Evolutionary conservation across 1,140 invertebrate genomes (phyloP), one percentile per base, ranked within the genome.

Genomic region (Brachystomella parvula): DNA sequence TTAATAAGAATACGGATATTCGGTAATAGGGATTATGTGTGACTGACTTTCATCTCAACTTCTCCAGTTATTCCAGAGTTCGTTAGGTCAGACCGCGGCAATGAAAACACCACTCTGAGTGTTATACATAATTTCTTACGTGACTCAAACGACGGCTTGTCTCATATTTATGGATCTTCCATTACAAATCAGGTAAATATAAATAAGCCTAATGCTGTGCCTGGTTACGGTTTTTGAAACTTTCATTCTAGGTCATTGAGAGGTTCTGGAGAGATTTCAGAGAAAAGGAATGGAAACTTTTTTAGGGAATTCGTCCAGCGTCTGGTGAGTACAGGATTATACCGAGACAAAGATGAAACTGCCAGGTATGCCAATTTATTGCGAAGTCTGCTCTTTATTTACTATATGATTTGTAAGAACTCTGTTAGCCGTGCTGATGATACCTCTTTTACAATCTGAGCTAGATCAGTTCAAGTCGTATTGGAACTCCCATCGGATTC

Each of bases 171-270:
- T 53, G 49, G 49, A 15, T 53, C 49, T 6, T 53, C 49, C 9
- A 53, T 53, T n/a, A 53, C 49, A 53, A 53, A 53, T 24, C 49
- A 53, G 24, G 49, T 53, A 53, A 53, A 21, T 26, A 24, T 26
- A 12, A 44, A 12, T 12, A 44, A 44, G n/a, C n/a, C n/a, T n/a
- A n/a, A n/a, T n/a, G n/a, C n/a, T 9, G 39, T 44, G 9, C n/a
- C n/a, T n/a, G 9, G 9, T 44, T 44, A 44, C 9, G n/a, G n/a
- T n/a, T 44, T 12, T 44, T n/a, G n/a, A n/a, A 12, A 44, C n/a
- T 12, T 12, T 44, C 6, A 15, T 53, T 53, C 6, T 6, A 53
- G 49, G 49, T 26, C 6, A 53, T 53, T 15, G 49, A 53, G 24
- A 9, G 24, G 24, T 53, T 15, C 6, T 53, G 49, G 49, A 9